Evolutionary conservation across 1,140 invertebrate genomes (phyloP).

Genomic region (Drosophila ambigua): DNA sequence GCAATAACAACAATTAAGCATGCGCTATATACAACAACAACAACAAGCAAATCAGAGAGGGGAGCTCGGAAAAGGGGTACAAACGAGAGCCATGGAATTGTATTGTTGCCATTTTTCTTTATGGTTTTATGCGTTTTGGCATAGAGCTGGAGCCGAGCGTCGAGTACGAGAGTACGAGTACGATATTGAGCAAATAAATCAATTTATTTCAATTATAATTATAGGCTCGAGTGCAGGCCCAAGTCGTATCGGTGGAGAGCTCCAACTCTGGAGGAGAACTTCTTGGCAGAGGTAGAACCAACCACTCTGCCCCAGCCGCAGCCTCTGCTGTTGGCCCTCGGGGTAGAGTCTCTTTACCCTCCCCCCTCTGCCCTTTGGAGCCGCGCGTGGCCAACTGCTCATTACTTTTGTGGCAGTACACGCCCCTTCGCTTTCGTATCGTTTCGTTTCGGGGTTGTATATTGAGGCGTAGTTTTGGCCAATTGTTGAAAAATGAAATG

Average conservation of each 20-base stretch:
- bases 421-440: slow-evolving; percentile 38
- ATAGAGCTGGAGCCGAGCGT: slow-evolving; percentile 53
- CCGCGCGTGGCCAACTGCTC: slow-evolving; percentile 79
- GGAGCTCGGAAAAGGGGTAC: not conserved
- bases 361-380: slow-evolving; percentile 28
- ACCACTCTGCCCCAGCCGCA: slow-evolving; percentile 10
- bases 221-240: slow-evolving; percentile 62
- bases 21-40: slow-evolving; percentile 42
- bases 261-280: too few relatives aligned
- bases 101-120: slow-evolving; percentile 82
- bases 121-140: slow-evolving; percentile 81
- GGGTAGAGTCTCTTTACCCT: slow-evolving; percentile 32
- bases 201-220: slow-evolving; percentile 83
- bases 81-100: slow-evolving; percentile 49
- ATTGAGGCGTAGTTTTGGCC: slow-evolving; percentile 74
- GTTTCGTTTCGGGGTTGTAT: slow-evolving; percentile 25
- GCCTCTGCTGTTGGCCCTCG: slow-evolving; percentile 36
- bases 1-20: slow-evolving; percentile 81
- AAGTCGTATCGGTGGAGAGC: too few relatives aligned
- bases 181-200: slow-evolving; percentile 76
- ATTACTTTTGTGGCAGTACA: slow-evolving; percentile 73
- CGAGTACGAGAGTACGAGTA: slow-evolving; percentile 17
- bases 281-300: slow-evolving; percentile 4
- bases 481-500: slow-evolving; percentile 83
- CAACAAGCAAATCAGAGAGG: slow-evolving; percentile 13